These are phyloP conservation scores for Istiophorus platypterus DNA, from an alignment of 2,113 vertebrate genomes.

Conservation along the genomic window DNA sequence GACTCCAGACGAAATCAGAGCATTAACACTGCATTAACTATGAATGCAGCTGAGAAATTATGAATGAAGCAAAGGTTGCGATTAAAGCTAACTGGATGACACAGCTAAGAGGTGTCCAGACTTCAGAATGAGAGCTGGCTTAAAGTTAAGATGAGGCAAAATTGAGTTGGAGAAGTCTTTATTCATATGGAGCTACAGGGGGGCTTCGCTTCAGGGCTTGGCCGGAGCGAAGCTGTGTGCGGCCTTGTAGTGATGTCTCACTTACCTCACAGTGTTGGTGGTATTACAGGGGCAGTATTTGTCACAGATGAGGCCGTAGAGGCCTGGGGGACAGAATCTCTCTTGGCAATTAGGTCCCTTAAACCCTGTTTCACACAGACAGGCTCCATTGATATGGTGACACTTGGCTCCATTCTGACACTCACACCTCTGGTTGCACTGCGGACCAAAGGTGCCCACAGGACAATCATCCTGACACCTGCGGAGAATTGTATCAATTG, in stretches of 20 bases:
- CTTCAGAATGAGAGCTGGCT: constrained; percentile 73
- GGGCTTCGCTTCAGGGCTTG: constrained; percentile 27
- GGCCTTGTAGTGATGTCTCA: constrained; percentile 37
- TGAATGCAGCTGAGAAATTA: constrained; percentile 81
- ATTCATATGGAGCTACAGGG: constrained; percentile 40
- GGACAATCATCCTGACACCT: constrained; percentile 99
- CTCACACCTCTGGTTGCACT: constrained; percentile 92
- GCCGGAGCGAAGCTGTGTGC: constrained; percentile 41
- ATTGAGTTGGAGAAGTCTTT: constrained; percentile 49
- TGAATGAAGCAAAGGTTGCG: constrained; percentile 82
- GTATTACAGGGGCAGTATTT: constrained; percentile 93
- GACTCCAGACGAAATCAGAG: constrained; percentile 75
- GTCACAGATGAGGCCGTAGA: constrained; percentile 94
- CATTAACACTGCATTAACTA: constrained; percentile 84
- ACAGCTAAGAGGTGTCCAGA: constrained; percentile 74
- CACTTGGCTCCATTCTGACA: constrained; percentile 96
- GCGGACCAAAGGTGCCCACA: constrained; percentile 91
- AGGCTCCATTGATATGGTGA: constrained; percentile 92
- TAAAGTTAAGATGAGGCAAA: constrained; percentile 55
- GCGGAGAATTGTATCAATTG: constrained; percentile 19
- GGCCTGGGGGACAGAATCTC: constrained; percentile 92
- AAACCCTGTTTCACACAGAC: constrained; percentile 94
- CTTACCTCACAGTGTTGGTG: constrained; percentile 93
- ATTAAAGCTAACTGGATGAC: constrained; percentile 81
- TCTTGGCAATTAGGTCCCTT: constrained; percentile 94